phyloP scores from a whole-genome alignment of 2,113 vertebrate species.

The Pollachius pollachius region DNA sequence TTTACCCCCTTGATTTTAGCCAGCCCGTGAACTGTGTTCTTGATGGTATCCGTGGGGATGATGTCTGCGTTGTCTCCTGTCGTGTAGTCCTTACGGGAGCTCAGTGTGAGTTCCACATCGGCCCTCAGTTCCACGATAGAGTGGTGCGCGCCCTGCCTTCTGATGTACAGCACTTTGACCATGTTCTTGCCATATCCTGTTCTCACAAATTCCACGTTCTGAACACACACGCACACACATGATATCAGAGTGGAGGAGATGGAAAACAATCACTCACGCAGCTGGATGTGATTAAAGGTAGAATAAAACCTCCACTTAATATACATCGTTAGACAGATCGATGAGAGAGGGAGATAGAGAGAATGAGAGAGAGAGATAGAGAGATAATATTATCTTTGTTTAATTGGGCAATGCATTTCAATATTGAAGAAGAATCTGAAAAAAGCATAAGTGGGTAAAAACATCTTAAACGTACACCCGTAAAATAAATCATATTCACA shows the following conservation, averaged over 20 bases:
- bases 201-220: constrained; percentile 87
- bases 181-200: constrained; percentile 92
- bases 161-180: constrained; percentile 85
- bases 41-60: constrained; percentile 96
- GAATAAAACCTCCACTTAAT: too few relatives aligned
- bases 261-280: too few relatives aligned
- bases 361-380: too few relatives aligned
- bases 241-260: not conserved
- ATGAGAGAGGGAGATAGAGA: not conserved
- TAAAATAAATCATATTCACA: too few relatives aligned
- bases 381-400: too few relatives aligned
- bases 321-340: too few relatives aligned
- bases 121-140: constrained; percentile 83
- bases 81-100: constrained; percentile 83
- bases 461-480: too few relatives aligned
- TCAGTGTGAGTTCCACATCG: constrained; percentile 85
- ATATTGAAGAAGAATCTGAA: too few relatives aligned
- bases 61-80: constrained; percentile 86
- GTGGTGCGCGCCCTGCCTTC: constrained; percentile 77
- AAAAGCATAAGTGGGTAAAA: too few relatives aligned
- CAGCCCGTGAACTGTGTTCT: constrained; percentile 89
- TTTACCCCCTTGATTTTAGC: constrained; percentile 91
- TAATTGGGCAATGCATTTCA: too few relatives aligned
- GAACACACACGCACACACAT: constrained; percentile 9
- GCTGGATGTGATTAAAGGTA: too few relatives aligned